phyloP scores from a whole-genome alignment of 2,113 vertebrate species.

The Rhipidura dahli region DNA sequence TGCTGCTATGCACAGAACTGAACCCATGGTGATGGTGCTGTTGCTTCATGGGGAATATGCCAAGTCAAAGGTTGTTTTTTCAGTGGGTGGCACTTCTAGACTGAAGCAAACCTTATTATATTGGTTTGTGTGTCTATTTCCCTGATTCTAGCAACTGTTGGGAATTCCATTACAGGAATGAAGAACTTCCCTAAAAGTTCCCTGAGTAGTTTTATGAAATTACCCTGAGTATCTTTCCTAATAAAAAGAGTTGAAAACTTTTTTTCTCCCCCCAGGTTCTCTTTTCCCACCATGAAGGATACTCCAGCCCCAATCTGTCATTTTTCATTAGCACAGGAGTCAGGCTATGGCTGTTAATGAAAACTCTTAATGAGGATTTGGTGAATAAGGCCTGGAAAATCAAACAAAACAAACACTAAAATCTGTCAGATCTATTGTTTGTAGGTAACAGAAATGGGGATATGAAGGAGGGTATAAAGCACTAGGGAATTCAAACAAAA shows the following conservation, averaged over 20 bases:
- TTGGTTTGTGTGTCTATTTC: neutral
- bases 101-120: neutral
- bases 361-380: conserved; percentile 4
- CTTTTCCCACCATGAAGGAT: neutral
- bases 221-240: neutral
- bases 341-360: neutral
- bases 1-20: neutral
- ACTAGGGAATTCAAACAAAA: neutral
- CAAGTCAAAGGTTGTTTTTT: neutral
- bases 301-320: conserved; percentile 9
- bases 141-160: neutral
- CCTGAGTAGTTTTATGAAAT: neutral
- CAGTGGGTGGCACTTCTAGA: accelerated
- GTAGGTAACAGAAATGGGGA: neutral
- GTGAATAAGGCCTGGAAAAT: neutral
- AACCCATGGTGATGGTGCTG: neutral
- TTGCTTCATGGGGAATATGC: neutral
- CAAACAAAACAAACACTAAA: neutral
- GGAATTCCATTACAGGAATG: neutral
- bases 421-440: neutral
- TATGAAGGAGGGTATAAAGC: neutral
- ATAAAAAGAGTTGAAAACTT: neutral
- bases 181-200: neutral
- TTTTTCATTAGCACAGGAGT: conserved; percentile 28
- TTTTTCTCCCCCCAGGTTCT: neutral